Evolutionary conservation across 2,797 vertebrate genomes (phyloP), one percentile per base, ranked within the genome.

Genomic region (Rhadinocentrus ornatus): DNA sequence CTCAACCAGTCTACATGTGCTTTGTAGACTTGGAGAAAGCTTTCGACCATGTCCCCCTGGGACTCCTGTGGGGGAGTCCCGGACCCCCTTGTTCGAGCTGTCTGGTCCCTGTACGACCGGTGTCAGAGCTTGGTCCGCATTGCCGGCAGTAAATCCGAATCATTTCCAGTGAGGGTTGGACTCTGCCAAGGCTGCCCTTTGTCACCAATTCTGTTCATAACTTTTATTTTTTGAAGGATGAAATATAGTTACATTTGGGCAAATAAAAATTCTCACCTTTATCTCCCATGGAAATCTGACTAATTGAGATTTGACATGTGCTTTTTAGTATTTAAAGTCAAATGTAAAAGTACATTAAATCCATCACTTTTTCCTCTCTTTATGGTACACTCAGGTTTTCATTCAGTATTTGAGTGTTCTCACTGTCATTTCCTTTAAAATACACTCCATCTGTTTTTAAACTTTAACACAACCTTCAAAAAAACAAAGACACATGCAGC

Each of bases 401-500:
- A 52, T 58, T 67, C 46, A 34, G 27, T 39, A 59, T 77, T 31
- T 50, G 16, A 29, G 35, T 68, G 44, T 80, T 79, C 75, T 41
- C 31, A 52, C 68, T 75, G 83, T 86, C 75, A 73, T 66, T 81
- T 58, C 44, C 37, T 64, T 84, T 66, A 80, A 81, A 81, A 86
- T 50, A 52, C 46, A 76, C 35, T 65, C 74, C 82, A 83, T 88
- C 80, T 46, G 63, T 66, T 81, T 78, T 76, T 62, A 77, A 81
- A 80, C 71, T 66, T 62, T 60, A 61, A 80, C 53, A 73, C 60
- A 74, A 63, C 29, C 71, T 63, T 61, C 71, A 63, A 46, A 59
- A 41, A 73, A 72, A 79, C 66, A 24, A 29, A 73, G 67, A 39
- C 65, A 73, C 62, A 69, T 67, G 73, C 88, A 83, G 32, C 61